Percentiles rank a stretch among this genome's conserved stretches.
These are phyloP conservation scores for Rostratula benghalensis DNA, from an alignment of 2,113 vertebrate genomes.

Conservation along the genomic window DNA sequence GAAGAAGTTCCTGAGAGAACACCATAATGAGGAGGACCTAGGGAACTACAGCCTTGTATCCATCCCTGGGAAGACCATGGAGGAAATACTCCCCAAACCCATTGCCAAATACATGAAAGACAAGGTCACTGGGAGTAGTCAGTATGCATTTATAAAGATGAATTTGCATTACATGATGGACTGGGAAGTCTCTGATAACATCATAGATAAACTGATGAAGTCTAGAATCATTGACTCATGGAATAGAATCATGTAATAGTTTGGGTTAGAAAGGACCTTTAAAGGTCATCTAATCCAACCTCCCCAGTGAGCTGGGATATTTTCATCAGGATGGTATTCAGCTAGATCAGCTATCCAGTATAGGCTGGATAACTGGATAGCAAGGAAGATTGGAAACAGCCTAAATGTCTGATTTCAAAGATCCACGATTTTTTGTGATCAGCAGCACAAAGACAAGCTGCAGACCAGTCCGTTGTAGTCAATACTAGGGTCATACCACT, in stretches of 20 bases:
- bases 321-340: neutral
- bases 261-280: neutral
- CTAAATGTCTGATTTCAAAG: neutral
- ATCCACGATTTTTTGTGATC: neutral
- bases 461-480: neutral
- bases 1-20: neutral
- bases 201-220: too few relatives aligned
- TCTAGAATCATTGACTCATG: neutral
- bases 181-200: too few relatives aligned
- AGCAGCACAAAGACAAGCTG: neutral
- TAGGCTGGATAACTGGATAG: neutral
- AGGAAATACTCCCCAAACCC: neutral
- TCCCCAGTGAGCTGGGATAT: neutral
- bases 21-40: neutral
- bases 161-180: neutral
- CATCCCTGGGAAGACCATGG: neutral
- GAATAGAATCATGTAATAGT: neutral
- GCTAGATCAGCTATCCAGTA: neutral
- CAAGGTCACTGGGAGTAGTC: neutral
- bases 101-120: neutral
- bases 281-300: neutral
- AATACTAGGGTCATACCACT: neutral
- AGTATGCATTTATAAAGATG: neutral
- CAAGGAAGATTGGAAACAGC: neutral
- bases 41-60: neutral